Evolutionary conservation across 2,888 invertebrate genomes (phyloP).

Genomic region (Leptogaster cylindrica): DNA sequence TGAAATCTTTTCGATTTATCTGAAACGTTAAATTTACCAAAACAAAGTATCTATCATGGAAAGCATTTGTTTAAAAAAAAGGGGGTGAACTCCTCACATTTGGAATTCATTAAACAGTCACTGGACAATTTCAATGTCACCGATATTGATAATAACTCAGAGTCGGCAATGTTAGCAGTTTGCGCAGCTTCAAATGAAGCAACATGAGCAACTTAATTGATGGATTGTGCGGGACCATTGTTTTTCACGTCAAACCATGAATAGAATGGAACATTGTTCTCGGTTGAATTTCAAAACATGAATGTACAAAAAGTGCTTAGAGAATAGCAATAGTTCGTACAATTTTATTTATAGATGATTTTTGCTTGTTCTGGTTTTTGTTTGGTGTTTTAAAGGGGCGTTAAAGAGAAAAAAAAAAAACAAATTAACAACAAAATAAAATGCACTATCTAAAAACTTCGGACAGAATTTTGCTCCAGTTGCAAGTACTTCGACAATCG

Average conservation of each 20-base stretch:
- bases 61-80: too few relatives aligned
- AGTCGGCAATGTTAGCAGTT: slow-evolving; percentile 18
- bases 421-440: too few relatives aligned
- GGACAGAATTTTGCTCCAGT: too few relatives aligned
- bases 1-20: too few relatives aligned
- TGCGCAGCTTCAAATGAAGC: slow-evolving; percentile 34
- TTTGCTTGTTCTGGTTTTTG: slow-evolving; percentile 3
- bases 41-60: too few relatives aligned
- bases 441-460: not conserved
- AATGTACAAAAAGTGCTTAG: not conserved
- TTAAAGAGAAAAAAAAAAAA: not conserved
- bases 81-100: too few relatives aligned
- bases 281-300: not conserved
- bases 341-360: slow-evolving; percentile 1
- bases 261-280: slow-evolving; percentile 7
- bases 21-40: too few relatives aligned
- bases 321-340: not conserved
- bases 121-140: slow-evolving; percentile 15
- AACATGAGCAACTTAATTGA: slow-evolving; percentile 43
- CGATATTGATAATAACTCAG: slow-evolving; percentile 28
- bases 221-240: slow-evolving; percentile 40
- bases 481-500: too few relatives aligned
- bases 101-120: slow-evolving; percentile 12
- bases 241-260: slow-evolving; percentile 6
- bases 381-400: too few relatives aligned